Percentiles rank a stretch among this genome's conserved stretches.
phyloP scores from a whole-genome alignment of 2,888 invertebrate species.

The Hirtodrosophila confusa region DNA sequence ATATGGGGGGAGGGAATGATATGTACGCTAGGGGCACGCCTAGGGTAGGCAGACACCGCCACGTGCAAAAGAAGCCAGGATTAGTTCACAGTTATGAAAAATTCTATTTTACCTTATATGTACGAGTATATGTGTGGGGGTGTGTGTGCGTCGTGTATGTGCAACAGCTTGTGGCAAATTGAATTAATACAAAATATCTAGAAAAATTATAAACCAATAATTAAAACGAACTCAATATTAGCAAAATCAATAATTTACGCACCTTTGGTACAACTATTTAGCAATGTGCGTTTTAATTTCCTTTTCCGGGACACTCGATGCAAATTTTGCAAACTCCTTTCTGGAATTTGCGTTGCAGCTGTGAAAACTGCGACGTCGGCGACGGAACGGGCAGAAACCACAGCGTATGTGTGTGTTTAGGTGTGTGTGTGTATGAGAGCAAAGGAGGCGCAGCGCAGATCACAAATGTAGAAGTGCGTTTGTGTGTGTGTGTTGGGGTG shows the following conservation, averaged over 20 bases:
- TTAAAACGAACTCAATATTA: not conserved
- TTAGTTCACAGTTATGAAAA: not conserved
- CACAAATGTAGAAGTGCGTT: conserved; percentile 45
- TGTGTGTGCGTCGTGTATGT: conserved; percentile 1
- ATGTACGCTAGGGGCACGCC: conserved; percentile 27
- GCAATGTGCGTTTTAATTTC: conserved; percentile 9
- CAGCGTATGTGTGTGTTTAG: conserved; percentile 21
- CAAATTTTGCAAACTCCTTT: conserved; percentile 57
- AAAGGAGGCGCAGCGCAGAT: conserved; percentile 62
- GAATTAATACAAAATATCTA: conserved; percentile 3
- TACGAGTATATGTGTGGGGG: too few species aligned
- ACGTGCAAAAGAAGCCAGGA: not conserved
- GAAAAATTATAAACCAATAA: not conserved
- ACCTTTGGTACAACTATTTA: conserved; percentile 53
- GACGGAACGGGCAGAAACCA: conserved; percentile 45
- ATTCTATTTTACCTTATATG: too few species aligned
- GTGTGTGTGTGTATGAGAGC: conserved; percentile 39
- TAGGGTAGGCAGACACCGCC: conserved; percentile 1
- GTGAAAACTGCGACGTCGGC: conserved; percentile 54
- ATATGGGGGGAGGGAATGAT: not conserved
- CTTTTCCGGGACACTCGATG: conserved; percentile 24
- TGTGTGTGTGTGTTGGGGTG: conserved; percentile 1
- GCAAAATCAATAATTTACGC: conserved; percentile 49
- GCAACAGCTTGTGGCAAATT: conserved; percentile 55
- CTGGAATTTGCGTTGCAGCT: conserved; percentile 75